These are phyloP conservation scores for Ferrisia virgata DNA, from an alignment of 2,888 invertebrate species.

Conservation along the genomic window DNA sequence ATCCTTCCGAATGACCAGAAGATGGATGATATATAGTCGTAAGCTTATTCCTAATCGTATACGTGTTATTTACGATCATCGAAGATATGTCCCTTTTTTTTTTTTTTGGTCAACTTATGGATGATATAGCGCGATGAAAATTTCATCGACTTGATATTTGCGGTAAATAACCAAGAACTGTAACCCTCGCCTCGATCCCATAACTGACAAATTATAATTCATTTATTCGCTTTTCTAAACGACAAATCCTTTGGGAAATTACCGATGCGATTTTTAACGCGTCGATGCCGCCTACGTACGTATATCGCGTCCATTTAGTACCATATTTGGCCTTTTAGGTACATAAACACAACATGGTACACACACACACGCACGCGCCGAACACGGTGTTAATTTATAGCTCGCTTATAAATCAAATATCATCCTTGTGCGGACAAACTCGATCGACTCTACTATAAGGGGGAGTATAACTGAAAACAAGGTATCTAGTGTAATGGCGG, in stretches of 20 bases:
- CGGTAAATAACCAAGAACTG: neutral
- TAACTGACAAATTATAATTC: slow-evolving; percentile 21
- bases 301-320: neutral
- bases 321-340: neutral
- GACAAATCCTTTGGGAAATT: slow-evolving; percentile 19
- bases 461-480: neutral
- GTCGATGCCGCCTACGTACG: neutral
- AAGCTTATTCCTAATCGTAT: neutral
- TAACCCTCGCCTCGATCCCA: neutral
- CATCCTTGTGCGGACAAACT: neutral
- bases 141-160: neutral
- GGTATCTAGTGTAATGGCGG: neutral
- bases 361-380: neutral
- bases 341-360: too few relatives aligned
- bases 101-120: neutral
- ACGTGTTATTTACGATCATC: neutral
- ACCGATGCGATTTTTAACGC: neutral
- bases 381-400: neutral
- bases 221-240: slow-evolving; percentile 24
- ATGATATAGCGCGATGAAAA: neutral
- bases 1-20: too few relatives aligned
- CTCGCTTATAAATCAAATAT: neutral
- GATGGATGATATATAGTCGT: neutral
- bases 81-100: neutral
- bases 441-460: neutral